Evolutionary conservation across 2,797 vertebrate species (phyloP).

Genomic region (Sebastes diaconus): DNA sequence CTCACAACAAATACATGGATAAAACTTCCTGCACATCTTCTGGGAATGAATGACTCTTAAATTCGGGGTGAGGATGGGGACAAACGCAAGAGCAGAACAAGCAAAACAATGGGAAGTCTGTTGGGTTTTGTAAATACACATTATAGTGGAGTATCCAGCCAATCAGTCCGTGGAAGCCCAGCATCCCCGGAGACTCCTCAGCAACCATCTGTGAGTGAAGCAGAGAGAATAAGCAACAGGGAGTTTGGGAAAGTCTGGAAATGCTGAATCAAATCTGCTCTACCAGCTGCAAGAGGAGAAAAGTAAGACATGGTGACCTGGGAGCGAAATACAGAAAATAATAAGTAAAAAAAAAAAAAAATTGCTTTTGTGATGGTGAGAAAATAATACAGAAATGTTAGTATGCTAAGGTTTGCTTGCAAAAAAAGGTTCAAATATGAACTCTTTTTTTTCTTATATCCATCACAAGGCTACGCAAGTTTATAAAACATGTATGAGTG

Average conservation of each 20-base stretch:
- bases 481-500: conserved; percentile 37
- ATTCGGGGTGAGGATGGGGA: background rate
- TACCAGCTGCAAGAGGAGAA: conserved; percentile 57
- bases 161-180: conserved; percentile 20
- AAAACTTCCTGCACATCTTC: background rate
- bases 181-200: conserved; percentile 58
- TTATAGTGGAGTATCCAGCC: conserved; percentile 29
- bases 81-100: background rate
- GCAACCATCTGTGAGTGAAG: conserved; percentile 56
- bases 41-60: background rate
- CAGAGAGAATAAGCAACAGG: conserved; percentile 51
- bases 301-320: conserved; percentile 28
- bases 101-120: conserved; percentile 12
- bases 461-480: conserved; percentile 6
- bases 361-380: conserved; percentile 10
- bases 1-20: background rate
- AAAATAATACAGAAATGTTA: conserved; percentile 10
- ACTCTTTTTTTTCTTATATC: background rate
- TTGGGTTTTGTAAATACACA: conserved; percentile 36
- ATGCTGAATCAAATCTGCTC: conserved; percentile 74
- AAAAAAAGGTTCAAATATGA: conserved; percentile 16
- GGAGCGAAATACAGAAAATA: conserved; percentile 30
- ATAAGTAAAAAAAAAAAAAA: conserved; percentile 5
- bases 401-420: background rate
- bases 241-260: conserved; percentile 53